These are phyloP conservation scores for Cranoglanis bouderius DNA, from an alignment of 2,113 vertebrate genomes.

Conservation along the genomic window DNA sequence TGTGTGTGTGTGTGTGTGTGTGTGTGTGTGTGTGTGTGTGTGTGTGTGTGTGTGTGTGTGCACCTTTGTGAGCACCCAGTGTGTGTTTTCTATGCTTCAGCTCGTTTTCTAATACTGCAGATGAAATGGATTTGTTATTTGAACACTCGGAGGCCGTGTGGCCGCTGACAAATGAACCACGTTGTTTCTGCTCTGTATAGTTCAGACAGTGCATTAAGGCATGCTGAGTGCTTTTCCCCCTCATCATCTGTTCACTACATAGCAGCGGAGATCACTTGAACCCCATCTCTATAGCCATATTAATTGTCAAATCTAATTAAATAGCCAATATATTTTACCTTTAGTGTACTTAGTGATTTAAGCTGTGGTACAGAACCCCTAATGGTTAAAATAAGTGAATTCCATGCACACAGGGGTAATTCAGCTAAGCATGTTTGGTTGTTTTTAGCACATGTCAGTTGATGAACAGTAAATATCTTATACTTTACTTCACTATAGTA, in stretches of 20 bases:
- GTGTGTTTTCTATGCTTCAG: constrained; percentile 37
- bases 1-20: constrained; percentile 31
- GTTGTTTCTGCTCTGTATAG: constrained; percentile 37
- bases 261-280: not conserved
- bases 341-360: not conserved
- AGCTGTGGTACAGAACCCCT: not conserved
- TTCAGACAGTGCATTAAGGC: constrained; percentile 31
- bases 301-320: not conserved
- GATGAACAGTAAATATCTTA: not conserved
- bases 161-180: constrained; percentile 7
- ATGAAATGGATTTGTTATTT: constrained; percentile 39
- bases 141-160: constrained; percentile 26
- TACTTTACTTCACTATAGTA: too few species aligned
- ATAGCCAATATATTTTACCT: not conserved
- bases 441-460: not conserved
- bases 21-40: constrained; percentile 13
- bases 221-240: constrained; percentile 45
- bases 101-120: constrained; percentile 21
- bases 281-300: not conserved
- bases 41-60: constrained; percentile 9
- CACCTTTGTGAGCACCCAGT: not conserved
- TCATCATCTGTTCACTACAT: constrained; percentile 1
- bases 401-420: not conserved
- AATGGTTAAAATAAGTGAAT: not conserved
- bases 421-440: not conserved